Evolutionary conservation across 2,797 vertebrate genomes (phyloP), one percentile per base, ranked within the genome.

Genomic region (Decapterus maruadsi): DNA sequence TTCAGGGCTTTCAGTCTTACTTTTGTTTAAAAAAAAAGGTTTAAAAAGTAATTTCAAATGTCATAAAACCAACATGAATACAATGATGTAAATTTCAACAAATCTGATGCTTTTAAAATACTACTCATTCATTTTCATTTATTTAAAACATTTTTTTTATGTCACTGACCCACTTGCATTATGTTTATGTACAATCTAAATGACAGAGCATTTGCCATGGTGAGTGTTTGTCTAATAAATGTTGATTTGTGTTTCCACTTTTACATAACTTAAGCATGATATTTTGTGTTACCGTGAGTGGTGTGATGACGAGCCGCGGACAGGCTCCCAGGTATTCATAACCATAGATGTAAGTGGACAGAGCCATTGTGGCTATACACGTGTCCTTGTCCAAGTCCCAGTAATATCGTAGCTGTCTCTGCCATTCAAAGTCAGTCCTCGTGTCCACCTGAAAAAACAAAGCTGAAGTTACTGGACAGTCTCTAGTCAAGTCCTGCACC

Each of bases 251-350:
- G 9, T 12, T 55, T 55, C 1, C 38, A 29, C 20, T 29, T 42
- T 29, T 29, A 2, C n/a, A 51, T 4, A 6, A 6, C 13, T 54
- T 48, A 20, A 34, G 50, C n/a, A 22, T 46, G 16, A 6, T 9
- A 48, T 50, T 20, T 5, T 55, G 31, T 77, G 34, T 91, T 95
- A 97, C 96, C 22, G 96, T 98, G 50, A 98, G 95, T 4, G 96
- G 97, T 2, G 97, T 98, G 78, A 98, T 97, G 66, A 98, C 97
- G 72, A 97, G 90, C 71, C 96, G 94, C 7, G 96, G 95, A 68
- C 96, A 97, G 14, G 96, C 96, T 60, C 97, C 97, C 70, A 97
- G 88, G 79, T 97, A 97, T 84, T 98, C 97, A 54, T 96, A 97
- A 61, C 94, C 96, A 53, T 97, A 98, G 34, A 91, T 94, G 80